Percentiles rank a stretch among this genome's conserved stretches.
These are phyloP conservation scores for Pocillopora verrucosa DNA, from an alignment of 64 coral and sea anemone species.

Conservation along the genomic window DNA sequence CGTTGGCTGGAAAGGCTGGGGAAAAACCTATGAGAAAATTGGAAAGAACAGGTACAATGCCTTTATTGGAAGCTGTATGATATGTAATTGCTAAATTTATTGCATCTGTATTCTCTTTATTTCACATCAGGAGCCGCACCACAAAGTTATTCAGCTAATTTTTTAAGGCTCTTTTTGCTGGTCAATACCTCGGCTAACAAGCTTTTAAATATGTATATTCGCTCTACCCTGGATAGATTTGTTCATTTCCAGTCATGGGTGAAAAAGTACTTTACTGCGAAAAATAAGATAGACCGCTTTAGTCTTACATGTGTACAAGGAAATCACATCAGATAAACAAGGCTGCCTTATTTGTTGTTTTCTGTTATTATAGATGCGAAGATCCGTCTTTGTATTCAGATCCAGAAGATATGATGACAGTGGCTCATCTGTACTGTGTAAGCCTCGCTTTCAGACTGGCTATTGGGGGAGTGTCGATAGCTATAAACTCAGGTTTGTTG, in stretches of 20 bases:
- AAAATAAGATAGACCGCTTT: no score
- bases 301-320: no score
- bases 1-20: conserved; percentile 78
- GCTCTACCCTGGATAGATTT: no score
- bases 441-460: conserved; percentile 88
- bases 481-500: conserved; percentile 73
- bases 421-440: conserved; percentile 82
- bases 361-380: conserved; percentile 54
- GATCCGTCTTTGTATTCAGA: conserved; percentile 59
- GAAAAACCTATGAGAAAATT: conserved; percentile 78
- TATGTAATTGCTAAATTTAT: neutral
- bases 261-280: no score
- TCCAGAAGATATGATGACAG: conserved; percentile 74
- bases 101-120: neutral
- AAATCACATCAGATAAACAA: no score
- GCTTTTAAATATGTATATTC: no score
- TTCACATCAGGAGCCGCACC: no score
- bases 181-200: no score
- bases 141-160: no score
- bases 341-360: neutral
- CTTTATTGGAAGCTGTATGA: neutral
- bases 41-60: conserved; percentile 74
- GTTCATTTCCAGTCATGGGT: no score
- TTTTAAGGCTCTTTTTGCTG: no score
- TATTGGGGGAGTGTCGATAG: conserved; percentile 55